phyloP scores from a whole-genome alignment of 2,113 vertebrate genomes.

The Elanoides forficatus region DNA sequence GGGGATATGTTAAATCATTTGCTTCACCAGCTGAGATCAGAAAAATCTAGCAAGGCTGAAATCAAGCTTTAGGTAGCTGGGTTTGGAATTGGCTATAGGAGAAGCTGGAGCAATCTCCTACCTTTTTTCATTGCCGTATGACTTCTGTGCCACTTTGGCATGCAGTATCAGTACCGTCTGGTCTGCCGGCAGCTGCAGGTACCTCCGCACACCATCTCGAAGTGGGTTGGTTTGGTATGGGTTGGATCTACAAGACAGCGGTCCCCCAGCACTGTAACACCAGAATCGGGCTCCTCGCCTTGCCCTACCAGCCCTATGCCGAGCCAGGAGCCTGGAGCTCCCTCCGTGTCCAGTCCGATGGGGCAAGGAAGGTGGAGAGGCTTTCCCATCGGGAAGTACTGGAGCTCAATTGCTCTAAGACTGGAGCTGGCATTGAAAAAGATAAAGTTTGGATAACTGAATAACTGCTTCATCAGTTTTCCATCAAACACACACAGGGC shows the following conservation, averaged over 20 bases:
- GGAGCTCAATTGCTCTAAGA: not conserved
- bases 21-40: not conserved
- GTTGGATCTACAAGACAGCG: slow-evolving; percentile 39
- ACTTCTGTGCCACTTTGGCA: slow-evolving; percentile 94
- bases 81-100: not conserved
- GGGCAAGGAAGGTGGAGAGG: not conserved
- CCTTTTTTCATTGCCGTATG: slow-evolving; percentile 94
- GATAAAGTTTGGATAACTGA: not conserved
- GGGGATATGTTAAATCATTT: not conserved
- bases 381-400: not conserved
- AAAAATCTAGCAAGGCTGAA: not conserved
- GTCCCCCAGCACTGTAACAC: not conserved
- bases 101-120: slow-evolving; percentile 25
- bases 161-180: slow-evolving; percentile 88
- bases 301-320: not conserved
- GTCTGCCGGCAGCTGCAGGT: slow-evolving; percentile 78
- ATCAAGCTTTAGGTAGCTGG: not conserved
- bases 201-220: slow-evolving; percentile 69
- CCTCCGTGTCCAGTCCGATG: accelerated
- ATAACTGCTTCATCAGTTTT: not conserved
- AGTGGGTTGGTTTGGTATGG: slow-evolving; percentile 42
- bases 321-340: not conserved
- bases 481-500: accelerated
- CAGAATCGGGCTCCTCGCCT: not conserved
- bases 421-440: not conserved